These are phyloP conservation scores for Lasaia peninsularis DNA, from an alignment of 1,140 invertebrate genomes.

Conservation along the genomic window DNA sequence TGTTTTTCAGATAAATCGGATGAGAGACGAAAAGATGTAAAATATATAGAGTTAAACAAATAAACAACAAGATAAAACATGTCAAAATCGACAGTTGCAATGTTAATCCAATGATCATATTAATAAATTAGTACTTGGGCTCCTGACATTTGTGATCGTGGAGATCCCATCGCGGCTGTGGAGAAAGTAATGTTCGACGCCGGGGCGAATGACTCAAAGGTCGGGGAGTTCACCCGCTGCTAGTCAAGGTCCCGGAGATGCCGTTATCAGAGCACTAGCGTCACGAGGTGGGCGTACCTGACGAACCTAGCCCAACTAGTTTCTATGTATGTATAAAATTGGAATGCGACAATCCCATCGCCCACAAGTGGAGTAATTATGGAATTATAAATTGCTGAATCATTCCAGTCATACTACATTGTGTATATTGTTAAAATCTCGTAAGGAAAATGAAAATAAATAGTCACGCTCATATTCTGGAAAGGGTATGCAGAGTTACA, in stretches of 20 bases:
- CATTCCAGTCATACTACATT: no score
- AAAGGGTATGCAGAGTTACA: no score
- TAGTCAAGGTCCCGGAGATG: slow-evolving; percentile 54
- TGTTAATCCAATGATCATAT: no score
- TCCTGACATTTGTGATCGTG: slow-evolving; percentile 11
- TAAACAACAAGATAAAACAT: not conserved
- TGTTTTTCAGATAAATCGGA: no score
- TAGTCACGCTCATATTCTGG: no score
- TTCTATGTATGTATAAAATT: not conserved
- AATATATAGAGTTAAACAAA: no score
- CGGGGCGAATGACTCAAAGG: slow-evolving; percentile 18
- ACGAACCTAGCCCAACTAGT: slow-evolving; percentile 15
- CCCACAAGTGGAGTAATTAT: not conserved
- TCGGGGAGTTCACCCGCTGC: slow-evolving; percentile 39
- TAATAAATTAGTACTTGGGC: no score
- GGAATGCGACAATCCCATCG: no score
- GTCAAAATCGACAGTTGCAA: not conserved
- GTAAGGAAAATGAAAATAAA: no score
- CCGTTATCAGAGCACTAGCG: slow-evolving; percentile 62
- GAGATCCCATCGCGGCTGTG: slow-evolving; percentile 4
- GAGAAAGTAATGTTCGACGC: slow-evolving; percentile 23
- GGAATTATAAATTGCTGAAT: no score
- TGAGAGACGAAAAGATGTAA: no score
- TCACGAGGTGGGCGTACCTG: slow-evolving; percentile 45
- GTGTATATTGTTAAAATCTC: no score